Base-by-base conservation (phyloP, 2,797 vertebrate genomes). In the Neosalanx taihuensis region DNA sequence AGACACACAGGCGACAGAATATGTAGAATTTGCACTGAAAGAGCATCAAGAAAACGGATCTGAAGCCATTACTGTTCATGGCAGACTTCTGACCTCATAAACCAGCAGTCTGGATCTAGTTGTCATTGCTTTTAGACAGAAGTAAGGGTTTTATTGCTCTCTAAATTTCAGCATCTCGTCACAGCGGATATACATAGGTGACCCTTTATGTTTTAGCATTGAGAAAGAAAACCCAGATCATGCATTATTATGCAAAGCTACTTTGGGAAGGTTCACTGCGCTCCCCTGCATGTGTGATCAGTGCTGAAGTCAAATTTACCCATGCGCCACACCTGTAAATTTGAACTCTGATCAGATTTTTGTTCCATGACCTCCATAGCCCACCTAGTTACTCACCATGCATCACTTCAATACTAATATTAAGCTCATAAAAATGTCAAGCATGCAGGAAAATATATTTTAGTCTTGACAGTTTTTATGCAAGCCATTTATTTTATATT, bases 191-290 rank as follows among this genome's bases (percentile, higher is more conserved):
- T 12, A 46, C 41, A 13, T 46, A 46, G 41, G 9, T 46, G 41
- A 9, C 3, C 10, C 37, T 41, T 41, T 12, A 13, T 13, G 37
- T 10, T 46, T 13, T 46, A 12, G 41, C 31, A 20, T 35, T 17
- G 3, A 12, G 49, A 46, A 0, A 13, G 26, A 41, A 18, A 67
- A 75, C 79, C 79, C 67, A 80, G 89, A 88, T 90, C 88, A 83
- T 84, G 81, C 83, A 77, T 74, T 62, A 80, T 63, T 65, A 30
- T 53, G 62, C 69, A 72, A 46, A 26, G n/a, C 65, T 69, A 56
- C 57, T 70, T 76, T 85, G 88, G 88, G 89, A 91, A 89, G 88
- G 89, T 92, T 92, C 83, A 85, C 72, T 82, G 73, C 65, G 72
- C 78, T 75, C 75, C 79, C 78, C 3, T 61, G 30, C 64, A 59